Evolutionary conservation across 2,888 invertebrate species (phyloP).

Genomic region (Nowickia ferox): DNA sequence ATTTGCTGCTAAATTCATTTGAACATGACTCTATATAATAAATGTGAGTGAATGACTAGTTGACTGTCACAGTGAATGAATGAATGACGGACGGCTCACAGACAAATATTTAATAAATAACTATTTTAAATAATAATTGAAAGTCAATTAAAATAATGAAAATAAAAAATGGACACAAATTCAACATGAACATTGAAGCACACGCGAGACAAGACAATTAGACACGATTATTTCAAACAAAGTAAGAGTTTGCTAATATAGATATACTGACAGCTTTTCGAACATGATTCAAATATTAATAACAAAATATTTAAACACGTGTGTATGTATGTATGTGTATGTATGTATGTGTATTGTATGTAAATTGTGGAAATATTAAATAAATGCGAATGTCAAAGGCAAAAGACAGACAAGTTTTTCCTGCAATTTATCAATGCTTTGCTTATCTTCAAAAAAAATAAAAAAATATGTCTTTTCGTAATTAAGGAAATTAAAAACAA

Average conservation of each 20-base stretch:
- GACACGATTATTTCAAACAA: slow-evolving; percentile 41
- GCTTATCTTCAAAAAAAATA: slow-evolving; percentile 5
- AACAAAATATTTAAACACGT: background rate
- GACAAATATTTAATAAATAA: slow-evolving; percentile 44
- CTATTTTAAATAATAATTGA: slow-evolving; percentile 57
- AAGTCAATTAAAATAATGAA: slow-evolving; percentile 55
- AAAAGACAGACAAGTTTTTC: slow-evolving; percentile 24
- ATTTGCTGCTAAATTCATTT: slow-evolving; percentile 7
- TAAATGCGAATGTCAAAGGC: slow-evolving; percentile 28
- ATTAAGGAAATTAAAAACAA: slow-evolving; percentile 21
- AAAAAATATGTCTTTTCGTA: slow-evolving; percentile 3
- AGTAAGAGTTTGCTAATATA: slow-evolving; percentile 57
- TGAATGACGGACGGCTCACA: slow-evolving; percentile 31
- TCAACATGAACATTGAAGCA: slow-evolving; percentile 18
- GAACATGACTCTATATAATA: background rate
- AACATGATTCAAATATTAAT: slow-evolving; percentile 48
- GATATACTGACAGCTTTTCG: slow-evolving; percentile 41
- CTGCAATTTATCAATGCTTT: slow-evolving; percentile 3
- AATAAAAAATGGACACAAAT: slow-evolving; percentile 40
- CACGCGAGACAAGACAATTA: slow-evolving; percentile 12
- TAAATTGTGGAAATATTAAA: background rate
- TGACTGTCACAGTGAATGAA: slow-evolving; percentile 12
- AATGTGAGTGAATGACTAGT: slow-evolving; percentile 10
- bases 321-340: background rate
- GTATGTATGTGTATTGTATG: background rate